These are phyloP conservation scores for Chamaea fasciata DNA, from an alignment of 2,113 vertebrate genomes.

Conservation along the genomic window DNA sequence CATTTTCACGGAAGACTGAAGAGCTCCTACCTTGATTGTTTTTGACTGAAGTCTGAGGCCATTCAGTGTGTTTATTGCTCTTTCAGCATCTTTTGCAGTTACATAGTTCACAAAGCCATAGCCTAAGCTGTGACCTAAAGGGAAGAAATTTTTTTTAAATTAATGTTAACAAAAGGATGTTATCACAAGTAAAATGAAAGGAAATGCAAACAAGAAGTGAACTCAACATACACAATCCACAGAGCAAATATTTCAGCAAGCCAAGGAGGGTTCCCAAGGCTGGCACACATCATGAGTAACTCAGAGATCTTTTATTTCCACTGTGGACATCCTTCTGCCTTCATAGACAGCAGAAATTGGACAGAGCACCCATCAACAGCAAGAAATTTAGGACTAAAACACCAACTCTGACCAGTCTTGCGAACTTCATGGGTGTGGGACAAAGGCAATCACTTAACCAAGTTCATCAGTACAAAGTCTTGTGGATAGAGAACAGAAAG, in stretches of 20 bases:
- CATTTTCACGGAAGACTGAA: neutral
- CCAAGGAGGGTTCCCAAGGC: neutral
- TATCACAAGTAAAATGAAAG: neutral
- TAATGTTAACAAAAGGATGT: neutral
- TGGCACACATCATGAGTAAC: neutral
- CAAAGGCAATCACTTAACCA: neutral
- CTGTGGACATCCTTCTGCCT: neutral
- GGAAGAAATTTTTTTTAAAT: slow-evolving; percentile 52
- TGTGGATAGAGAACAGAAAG: neutral
- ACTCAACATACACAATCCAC: neutral
- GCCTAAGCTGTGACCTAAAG: slow-evolving; percentile 98
- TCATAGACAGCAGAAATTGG: neutral
- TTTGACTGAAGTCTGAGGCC: slow-evolving; percentile 99
- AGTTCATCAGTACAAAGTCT: neutral
- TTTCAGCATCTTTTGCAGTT: slow-evolving; percentile 97
- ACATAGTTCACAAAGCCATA: slow-evolving; percentile 99
- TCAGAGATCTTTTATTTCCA: neutral
- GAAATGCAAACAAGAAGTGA: neutral
- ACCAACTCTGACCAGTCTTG: neutral
- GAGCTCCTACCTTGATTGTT: slow-evolving; percentile 94
- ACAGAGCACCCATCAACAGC: neutral
- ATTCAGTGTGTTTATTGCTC: slow-evolving; percentile 98
- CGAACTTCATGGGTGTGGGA: neutral
- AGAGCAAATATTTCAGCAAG: neutral
- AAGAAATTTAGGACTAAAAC: neutral